These are phyloP conservation scores for Caenorhabditis zanzibari DNA, from an alignment of 2,888 invertebrate species.

Conservation along the genomic window DNA sequence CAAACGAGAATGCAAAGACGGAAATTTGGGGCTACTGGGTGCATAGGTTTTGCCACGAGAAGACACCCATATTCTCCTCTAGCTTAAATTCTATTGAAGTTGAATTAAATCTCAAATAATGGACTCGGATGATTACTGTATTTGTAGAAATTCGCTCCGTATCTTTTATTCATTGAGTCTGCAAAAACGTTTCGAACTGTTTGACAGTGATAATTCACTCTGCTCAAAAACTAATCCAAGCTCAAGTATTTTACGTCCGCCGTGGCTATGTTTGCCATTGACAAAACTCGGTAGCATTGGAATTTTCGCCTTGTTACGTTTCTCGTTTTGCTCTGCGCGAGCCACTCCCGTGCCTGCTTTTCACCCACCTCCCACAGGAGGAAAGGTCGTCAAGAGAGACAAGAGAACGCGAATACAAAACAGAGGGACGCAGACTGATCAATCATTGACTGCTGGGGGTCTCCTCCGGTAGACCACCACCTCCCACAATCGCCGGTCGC, in stretches of 20 bases:
- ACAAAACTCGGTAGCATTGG: constrained; percentile 19
- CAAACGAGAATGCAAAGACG: constrained; percentile 21
- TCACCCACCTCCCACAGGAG: constrained; percentile 13
- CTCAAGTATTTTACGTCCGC: constrained; percentile 40
- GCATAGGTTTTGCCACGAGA: too few relatives aligned
- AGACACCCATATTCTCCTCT: not conserved
- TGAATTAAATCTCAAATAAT: too few relatives aligned
- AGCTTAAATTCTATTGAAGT: too few relatives aligned
- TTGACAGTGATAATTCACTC: not conserved
- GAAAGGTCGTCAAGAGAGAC: constrained; percentile 43
- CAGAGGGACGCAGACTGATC: constrained; percentile 44
- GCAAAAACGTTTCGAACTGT: not conserved
- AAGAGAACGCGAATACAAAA: constrained; percentile 20
- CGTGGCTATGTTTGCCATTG: constrained; percentile 46
- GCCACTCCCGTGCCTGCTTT: constrained; percentile 25
- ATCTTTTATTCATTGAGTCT: too few relatives aligned
- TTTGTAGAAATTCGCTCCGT: not conserved
- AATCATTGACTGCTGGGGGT: constrained; percentile 44
- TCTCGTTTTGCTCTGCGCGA: constrained; percentile 43
- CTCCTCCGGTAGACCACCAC: constrained; percentile 28
- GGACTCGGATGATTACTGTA: not conserved
- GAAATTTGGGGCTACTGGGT: constrained; percentile 12
- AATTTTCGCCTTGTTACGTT: constrained; percentile 30
- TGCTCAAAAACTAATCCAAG: constrained; percentile 22
- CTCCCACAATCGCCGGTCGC: constrained; percentile 35